Percentiles rank a stretch among this genome's conserved stretches.
Evolutionary conservation across 2,797 vertebrate species (phyloP).

Genomic region (Rallus crepitans): DNA sequence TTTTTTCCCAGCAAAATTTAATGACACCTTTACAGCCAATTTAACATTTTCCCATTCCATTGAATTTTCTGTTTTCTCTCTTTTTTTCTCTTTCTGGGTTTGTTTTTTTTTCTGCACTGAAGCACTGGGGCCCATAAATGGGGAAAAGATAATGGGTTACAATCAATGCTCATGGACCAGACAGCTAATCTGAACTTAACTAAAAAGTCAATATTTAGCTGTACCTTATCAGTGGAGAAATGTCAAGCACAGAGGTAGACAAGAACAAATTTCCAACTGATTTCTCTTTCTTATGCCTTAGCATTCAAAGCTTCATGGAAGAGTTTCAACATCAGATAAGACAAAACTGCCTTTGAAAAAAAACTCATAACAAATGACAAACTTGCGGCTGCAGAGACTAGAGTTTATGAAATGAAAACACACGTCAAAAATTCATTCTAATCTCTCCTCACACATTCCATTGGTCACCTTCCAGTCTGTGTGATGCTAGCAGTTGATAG

Average conservation of each 20-base stretch:
- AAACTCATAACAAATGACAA: conserved; percentile 63
- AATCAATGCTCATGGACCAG: conserved; percentile 55
- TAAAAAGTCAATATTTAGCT: conserved; percentile 80
- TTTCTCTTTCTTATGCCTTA: conserved; percentile 64
- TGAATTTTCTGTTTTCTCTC: background rate
- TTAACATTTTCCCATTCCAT: background rate
- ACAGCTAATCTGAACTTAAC: conserved; percentile 75
- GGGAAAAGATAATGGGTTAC: conserved; percentile 70
- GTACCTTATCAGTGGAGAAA: conserved; percentile 77
- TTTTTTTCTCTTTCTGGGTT: background rate
- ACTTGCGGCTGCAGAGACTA: conserved; percentile 43
- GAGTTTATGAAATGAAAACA: conserved; percentile 70
- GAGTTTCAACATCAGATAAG: conserved; percentile 81
- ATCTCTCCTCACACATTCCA: conserved; percentile 72
- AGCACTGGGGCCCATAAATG: conserved; percentile 3
- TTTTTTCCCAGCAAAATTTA: conserved; percentile 32
- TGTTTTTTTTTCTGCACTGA: background rate
- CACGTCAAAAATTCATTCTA: conserved; percentile 63
- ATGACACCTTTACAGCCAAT: background rate
- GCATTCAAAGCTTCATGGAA: conserved; percentile 69
- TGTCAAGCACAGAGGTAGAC: conserved; percentile 76
- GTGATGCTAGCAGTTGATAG: conserved; percentile 68
- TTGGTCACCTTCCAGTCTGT: conserved; percentile 67
- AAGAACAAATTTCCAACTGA: conserved; percentile 73
- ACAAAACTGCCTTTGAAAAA: conserved; percentile 68